These are phyloP conservation scores for Hyaena hyaena DNA, from an alignment of 2,113 vertebrate species.

Conservation along the genomic window DNA sequence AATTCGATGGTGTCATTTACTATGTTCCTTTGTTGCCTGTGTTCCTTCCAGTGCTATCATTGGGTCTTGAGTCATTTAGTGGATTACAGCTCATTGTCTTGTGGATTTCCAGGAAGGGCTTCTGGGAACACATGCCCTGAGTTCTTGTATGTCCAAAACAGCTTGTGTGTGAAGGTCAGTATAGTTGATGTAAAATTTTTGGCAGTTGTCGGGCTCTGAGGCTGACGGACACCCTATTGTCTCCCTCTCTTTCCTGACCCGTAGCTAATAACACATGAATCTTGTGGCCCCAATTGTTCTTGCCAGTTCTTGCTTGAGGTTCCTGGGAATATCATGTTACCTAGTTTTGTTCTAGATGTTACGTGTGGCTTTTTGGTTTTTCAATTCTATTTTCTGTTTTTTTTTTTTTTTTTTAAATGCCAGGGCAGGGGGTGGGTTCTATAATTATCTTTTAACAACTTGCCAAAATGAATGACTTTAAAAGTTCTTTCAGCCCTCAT, in stretches of 20 bases:
- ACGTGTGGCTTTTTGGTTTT: neutral
- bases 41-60: neutral
- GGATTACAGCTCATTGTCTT: neutral
- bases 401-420: neutral
- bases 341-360: neutral
- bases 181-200: neutral
- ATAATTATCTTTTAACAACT: neutral
- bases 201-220: rapidly evolving
- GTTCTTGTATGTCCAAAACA: neutral
- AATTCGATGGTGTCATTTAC: neutral
- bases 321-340: neutral
- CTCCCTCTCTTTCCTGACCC: neutral
- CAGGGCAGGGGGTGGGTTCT: neutral
- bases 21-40: neutral
- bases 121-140: neutral
- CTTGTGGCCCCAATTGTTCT: neutral
- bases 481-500: neutral
- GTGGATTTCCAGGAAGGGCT: neutral
- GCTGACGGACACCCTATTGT: neutral
- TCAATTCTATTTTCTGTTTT: neutral
- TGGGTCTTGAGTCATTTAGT: neutral
- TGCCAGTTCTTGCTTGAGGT: neutral
- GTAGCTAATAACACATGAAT: neutral
- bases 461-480: neutral
- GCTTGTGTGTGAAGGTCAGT: neutral